Percentiles rank a stretch among this genome's conserved stretches.
Evolutionary conservation across 2,113 vertebrate species (phyloP).

Genomic region (Oceanodroma tethys): DNA sequence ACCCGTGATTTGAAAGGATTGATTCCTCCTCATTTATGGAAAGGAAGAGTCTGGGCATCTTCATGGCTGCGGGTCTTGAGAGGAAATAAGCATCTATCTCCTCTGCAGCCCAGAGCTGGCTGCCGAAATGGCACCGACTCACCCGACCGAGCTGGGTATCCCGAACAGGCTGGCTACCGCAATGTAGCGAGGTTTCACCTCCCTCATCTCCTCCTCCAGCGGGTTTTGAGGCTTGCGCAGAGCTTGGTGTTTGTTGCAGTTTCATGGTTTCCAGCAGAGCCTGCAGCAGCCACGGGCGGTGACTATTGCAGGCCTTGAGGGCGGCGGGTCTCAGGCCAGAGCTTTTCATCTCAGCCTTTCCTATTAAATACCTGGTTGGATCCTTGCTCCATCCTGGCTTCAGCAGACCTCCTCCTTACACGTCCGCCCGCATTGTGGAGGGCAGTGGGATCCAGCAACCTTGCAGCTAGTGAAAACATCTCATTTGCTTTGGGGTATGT

Average conservation of each 20-base stretch:
- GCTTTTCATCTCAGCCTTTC: not conserved
- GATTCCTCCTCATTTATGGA: not conserved
- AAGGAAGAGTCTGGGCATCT: not conserved
- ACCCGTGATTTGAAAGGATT: not conserved
- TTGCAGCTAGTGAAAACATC: not conserved
- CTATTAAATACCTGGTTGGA: not conserved
- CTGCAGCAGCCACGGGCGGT: not conserved
- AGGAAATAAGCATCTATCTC: not conserved
- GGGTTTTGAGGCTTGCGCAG: not conserved
- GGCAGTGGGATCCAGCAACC: not conserved
- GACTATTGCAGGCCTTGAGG: not conserved
- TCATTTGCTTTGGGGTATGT: not conserved
- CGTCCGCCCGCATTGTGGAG: accelerated
- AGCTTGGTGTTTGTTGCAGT: not conserved
- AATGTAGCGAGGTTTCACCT: not conserved
- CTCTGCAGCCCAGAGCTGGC: not conserved
- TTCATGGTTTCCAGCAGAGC: not conserved
- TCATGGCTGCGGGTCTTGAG: not conserved
- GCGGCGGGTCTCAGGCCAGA: not conserved
- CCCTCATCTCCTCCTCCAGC: not conserved
- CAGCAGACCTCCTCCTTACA: not conserved
- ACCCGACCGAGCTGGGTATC: accelerated
- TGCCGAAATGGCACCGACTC: not conserved
- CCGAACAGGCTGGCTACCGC: not conserved
- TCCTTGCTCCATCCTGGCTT: not conserved